Percentiles rank a stretch among this genome's conserved stretches.
These are phyloP conservation scores for Hestina assimilis DNA, from an alignment of 1,140 invertebrate genomes.

Conservation along the genomic window DNA sequence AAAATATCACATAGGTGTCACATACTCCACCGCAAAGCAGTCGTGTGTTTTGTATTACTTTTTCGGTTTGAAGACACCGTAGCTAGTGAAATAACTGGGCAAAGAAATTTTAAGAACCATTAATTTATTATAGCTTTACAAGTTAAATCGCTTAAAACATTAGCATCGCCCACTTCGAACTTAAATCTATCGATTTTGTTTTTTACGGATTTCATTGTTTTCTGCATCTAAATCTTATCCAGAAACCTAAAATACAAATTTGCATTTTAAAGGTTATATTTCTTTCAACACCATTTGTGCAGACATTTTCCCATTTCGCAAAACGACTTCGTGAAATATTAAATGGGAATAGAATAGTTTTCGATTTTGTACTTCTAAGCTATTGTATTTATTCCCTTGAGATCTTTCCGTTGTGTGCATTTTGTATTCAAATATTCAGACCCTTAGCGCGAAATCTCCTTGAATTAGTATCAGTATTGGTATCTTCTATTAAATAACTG, in stretches of 20 bases:
- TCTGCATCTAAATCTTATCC: conserved; percentile 11
- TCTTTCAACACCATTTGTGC: conserved; percentile 22
- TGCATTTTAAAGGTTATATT: conserved; percentile 25
- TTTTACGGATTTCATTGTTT: not conserved
- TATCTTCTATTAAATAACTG: too few species aligned
- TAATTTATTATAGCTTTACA: too few species aligned
- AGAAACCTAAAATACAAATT: conserved; percentile 18
- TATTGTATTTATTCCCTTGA: conserved; percentile 21
- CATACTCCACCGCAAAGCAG: too few species aligned
- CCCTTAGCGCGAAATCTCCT: conserved; percentile 7
- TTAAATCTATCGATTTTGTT: too few species aligned
- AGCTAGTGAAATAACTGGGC: too few species aligned
- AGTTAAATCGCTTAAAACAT: too few species aligned
- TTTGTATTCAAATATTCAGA: conserved; percentile 23
- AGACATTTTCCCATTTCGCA: conserved; percentile 11
- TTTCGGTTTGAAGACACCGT: too few species aligned
- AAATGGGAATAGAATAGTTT: conserved; percentile 14
- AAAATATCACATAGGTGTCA: too few species aligned
- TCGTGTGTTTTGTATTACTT: too few species aligned
- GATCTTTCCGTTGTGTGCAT: conserved; percentile 16
- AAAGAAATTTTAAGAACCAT: too few species aligned
- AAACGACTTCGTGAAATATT: conserved; percentile 24
- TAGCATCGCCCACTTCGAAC: too few species aligned
- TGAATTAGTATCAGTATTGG: too few species aligned
- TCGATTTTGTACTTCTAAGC: conserved; percentile 14